These are phyloP conservation scores for Thelaira solivaga DNA, from an alignment of 2,888 invertebrate genomes.

Conservation along the genomic window DNA sequence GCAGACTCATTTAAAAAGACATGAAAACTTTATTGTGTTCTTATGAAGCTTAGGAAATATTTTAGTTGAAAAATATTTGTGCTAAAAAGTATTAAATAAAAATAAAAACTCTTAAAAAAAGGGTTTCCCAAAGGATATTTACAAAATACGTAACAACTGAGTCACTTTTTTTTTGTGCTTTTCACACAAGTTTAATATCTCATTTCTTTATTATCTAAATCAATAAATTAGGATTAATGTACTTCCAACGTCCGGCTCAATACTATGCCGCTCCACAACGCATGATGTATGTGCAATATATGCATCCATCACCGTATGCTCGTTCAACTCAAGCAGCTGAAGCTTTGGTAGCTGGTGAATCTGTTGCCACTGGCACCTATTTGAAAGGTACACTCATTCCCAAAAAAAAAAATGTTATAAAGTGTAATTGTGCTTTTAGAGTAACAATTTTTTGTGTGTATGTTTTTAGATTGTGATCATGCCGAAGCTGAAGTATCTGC, in stretches of 20 bases:
- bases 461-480: conserved; percentile 72
- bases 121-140: too few species aligned
- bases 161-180: too few species aligned
- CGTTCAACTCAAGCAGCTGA: conserved; percentile 74
- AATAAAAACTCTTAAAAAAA: too few species aligned
- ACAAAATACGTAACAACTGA: too few species aligned
- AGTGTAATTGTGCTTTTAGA: too few species aligned
- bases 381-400: conserved; percentile 72
- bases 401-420: too few species aligned
- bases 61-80: too few species aligned
- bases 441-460: too few species aligned
- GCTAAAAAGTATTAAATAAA: too few species aligned
- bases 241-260: conserved; percentile 73
- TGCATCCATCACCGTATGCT: conserved; percentile 72
- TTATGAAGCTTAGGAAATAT: too few species aligned
- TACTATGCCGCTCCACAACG: conserved; percentile 68
- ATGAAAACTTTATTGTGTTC: too few species aligned
- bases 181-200: neutral
- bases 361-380: conserved; percentile 75
- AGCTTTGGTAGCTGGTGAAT: conserved; percentile 76
- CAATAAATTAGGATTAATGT: conserved; percentile 70
- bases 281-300: conserved; percentile 75
- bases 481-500: conserved; percentile 71
- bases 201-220: conserved; percentile 36
- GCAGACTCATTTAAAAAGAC: too few species aligned